Base-by-base conservation (phyloP, 2,113 vertebrate species). In the Rhynchomys soricoides region DNA sequence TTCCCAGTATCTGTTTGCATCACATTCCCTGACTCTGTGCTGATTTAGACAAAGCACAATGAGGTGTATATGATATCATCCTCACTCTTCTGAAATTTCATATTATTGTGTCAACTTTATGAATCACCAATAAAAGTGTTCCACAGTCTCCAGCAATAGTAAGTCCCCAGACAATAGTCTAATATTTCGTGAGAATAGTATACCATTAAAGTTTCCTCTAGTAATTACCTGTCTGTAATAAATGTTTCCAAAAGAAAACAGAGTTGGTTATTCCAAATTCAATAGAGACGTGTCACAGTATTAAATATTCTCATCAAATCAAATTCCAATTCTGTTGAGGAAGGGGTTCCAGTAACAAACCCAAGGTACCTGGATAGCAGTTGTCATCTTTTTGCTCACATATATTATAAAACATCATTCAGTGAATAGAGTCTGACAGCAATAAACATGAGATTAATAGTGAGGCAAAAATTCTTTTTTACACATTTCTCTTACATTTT, bases 261-360 rank as follows among this genome's bases (percentile, higher is more conserved):
- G 37, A 57, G 48, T 3, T 43, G 13, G 37, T 87, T 73, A 31
- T 55, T 89, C 70, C 8, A 73, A 74, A 40, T 21, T 89, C 68
- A 89, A 89, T 73, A 89, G 37, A 55, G 7, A 89, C 40, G 8
- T 57, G 52, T 74, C 68, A 74, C 17, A 40, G 37, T 55, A 87
- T 71, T 71, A 7, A 89, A 81, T 73, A 85, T 45, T 88, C 55
- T 78, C 74, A n/a, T 87, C 34, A 86, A 91, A 68, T 55, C 13
- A 96, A 95, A 91, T 24, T 86, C 86, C 17, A 55, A 89, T 86
- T 93, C 57, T 88, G 24, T 19, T 82, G 19, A 93, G 86, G 48
- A 77, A 91, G 11, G 4, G 77, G 7, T 92, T 68, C 78, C 15
- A 43, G 21, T 21, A 34, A 57, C 5, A 83, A 71, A 21, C 59